Conservation (phyloP, 1,140 invertebrate genomes). For the Zaprionus vittiger region DNA sequence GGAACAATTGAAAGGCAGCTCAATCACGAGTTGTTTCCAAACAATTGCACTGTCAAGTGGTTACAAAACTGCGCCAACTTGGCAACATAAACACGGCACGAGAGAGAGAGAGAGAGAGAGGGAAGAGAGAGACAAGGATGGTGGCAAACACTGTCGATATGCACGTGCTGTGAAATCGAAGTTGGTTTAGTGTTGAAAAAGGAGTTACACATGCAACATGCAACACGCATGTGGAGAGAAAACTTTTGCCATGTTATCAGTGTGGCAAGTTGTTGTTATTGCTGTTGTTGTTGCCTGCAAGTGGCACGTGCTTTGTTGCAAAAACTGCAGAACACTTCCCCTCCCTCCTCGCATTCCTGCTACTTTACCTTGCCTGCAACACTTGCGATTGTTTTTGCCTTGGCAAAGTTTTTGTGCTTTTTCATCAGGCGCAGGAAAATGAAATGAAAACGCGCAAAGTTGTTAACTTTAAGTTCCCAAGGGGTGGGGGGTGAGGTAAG, state of each 20-base stretch:
- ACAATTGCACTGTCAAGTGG: slow-evolving; percentile 82
- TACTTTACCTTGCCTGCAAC: slow-evolving; percentile 6
- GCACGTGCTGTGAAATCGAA: slow-evolving; percentile 75
- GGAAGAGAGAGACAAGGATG: not conserved
- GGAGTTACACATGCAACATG: slow-evolving; percentile 51
- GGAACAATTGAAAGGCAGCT: slow-evolving; percentile 49
- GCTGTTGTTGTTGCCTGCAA: slow-evolving; percentile 46
- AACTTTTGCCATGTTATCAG: slow-evolving; percentile 78
- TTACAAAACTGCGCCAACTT: slow-evolving; percentile 65
- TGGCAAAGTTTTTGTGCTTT: slow-evolving; percentile 66
- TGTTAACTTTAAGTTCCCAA: slow-evolving; percentile 59
- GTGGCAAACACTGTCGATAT: slow-evolving; percentile 52
- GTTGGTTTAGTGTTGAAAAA: slow-evolving; percentile 63
- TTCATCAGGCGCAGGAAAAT: slow-evolving; percentile 63
- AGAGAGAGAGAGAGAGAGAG: not conserved
- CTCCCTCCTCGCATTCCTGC: not conserved
- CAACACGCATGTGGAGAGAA: slow-evolving; percentile 53
- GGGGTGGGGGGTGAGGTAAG: not conserved
- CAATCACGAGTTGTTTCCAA: slow-evolving; percentile 80
- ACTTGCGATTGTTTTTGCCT: slow-evolving; percentile 45
- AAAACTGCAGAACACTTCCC: not conserved
- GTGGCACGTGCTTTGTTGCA: slow-evolving; percentile 55
- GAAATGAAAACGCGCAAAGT: slow-evolving; percentile 75
- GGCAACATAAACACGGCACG: slow-evolving; percentile 45
- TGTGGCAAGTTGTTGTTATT: slow-evolving; percentile 42